Evolutionary conservation across 2,113 vertebrate species (phyloP).

Genomic region (Paralichthys olivaceus): DNA sequence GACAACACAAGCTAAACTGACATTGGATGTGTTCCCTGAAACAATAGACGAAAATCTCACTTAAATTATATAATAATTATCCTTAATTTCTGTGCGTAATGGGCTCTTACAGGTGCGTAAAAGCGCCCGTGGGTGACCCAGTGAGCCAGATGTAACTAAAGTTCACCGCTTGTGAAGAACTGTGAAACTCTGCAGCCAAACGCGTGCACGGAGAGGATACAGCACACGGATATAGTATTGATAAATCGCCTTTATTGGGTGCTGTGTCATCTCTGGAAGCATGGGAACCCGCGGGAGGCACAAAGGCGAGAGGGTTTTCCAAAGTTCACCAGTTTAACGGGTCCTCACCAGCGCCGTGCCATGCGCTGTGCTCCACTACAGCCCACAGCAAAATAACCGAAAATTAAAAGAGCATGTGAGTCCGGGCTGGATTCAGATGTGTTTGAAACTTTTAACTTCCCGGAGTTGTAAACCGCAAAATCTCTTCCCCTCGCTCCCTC

Average conservation of each 20-base stretch:
- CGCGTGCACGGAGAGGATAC: background rate
- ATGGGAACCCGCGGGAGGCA: conserved; percentile 53
- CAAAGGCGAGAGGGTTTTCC: conserved; percentile 49
- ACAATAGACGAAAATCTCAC: no score
- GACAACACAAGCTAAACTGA: conserved; percentile 15
- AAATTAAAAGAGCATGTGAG: conserved; percentile 71
- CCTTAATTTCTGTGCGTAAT: background rate
- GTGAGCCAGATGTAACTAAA: background rate
- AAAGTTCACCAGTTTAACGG: conserved; percentile 43
- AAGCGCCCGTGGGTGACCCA: conserved; percentile 3
- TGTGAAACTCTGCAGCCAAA: no score
- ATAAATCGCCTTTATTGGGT: conserved; percentile 42
- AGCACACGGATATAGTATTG: background rate
- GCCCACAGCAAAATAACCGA: conserved; percentile 25
- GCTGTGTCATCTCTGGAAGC: conserved; percentile 66
- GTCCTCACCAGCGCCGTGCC: background rate
- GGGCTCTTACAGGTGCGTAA: conserved; percentile 62
- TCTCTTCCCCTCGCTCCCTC: conserved; percentile 40
- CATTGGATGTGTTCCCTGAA: background rate
- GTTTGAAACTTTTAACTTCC: conserved; percentile 78
- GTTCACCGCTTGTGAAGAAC: no score
- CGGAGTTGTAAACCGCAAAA: conserved; percentile 79
- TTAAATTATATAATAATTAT: background rate
- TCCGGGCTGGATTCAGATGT: conserved; percentile 73
- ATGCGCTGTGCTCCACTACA: conserved; percentile 22